Evolutionary conservation across 2,113 vertebrate species (phyloP).

Genomic region (Apus apus): DNA sequence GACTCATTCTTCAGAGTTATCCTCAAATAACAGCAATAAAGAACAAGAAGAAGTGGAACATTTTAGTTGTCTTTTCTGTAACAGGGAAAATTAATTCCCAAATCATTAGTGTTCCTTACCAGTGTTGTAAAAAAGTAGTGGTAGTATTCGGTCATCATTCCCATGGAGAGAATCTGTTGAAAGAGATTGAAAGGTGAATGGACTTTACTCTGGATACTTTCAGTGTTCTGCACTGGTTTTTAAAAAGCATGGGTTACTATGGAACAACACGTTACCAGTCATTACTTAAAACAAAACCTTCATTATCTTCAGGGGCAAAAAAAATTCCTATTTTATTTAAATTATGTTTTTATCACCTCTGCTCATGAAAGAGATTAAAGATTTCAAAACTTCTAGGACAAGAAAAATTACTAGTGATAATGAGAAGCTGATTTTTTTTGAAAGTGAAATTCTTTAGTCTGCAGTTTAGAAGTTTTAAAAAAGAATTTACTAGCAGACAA

Average conservation of each 20-base stretch:
- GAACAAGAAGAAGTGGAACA: not conserved
- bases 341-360: not conserved
- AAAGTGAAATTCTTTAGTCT: not conserved
- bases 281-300: not conserved
- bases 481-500: not conserved
- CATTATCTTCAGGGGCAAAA: not conserved
- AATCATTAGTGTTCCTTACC: conserved; percentile 78
- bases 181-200: conserved; percentile 7
- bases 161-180: conserved; percentile 93
- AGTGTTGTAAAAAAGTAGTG: conserved; percentile 98
- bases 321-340: not conserved
- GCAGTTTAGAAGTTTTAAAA: not conserved
- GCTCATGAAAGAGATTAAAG: not conserved
- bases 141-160: conserved; percentile 99
- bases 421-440: not conserved
- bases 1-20: not conserved
- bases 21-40: not conserved
- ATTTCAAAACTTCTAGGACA: not conserved
- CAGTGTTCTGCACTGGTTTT: not conserved
- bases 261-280: not conserved
- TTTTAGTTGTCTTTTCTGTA: not conserved
- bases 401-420: not conserved
- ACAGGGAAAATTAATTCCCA: not conserved
- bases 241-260: not conserved
- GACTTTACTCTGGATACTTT: not conserved